Base-by-base conservation (phyloP, 2,888 invertebrate species). In the Pardosa pseudoannulata region DNA sequence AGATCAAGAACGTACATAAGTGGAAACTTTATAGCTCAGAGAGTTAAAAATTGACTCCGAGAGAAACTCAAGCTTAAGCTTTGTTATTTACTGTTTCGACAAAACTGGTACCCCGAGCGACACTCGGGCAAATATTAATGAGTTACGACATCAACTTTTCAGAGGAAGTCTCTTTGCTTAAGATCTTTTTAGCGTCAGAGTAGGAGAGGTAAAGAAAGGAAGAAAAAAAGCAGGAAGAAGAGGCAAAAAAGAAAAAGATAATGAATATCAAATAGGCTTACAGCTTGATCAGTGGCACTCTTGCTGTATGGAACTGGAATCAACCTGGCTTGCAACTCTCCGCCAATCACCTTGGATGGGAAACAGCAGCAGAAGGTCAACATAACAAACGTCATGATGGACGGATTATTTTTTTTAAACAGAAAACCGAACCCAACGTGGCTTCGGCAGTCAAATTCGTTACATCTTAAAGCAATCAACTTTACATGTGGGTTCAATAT, bases 261-360 rank as follows among this genome's bases (percentile, higher is more conserved):
- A 65, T 50, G 74, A 80, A 83, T 72, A 82, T 73, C 67, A 88
- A 87, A 89, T 71, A 94, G 93, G 95, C 98, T 98, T 98, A 98
- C 98, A 97, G 98, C 98, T 96, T 98, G 98, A 95, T 98, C 98
- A 94, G 98, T 98, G 94, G 97, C 97, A 94, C 97, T 97, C 96
- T 98, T 98, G 97, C 98, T 98, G 96, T 98, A 98, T 94, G 98
- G 98, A 94, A 98, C 98, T 94, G 98, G 97, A 94, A 98, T 98
- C 96, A 98, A 96, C 94, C 98, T 97, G 95, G 98, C 98, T 95
- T 98, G 97, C 95, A 97, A 97, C 95, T 98, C 97, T 94, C 98
- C 98, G 96, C 98, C 98, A 96, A 98, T 98, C 95, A 98, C 98
- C 98, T 98, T 96, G 95, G 96, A 95, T 95, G 93, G 94, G 94